These are phyloP conservation scores for Alsophila aescularia DNA, from an alignment of 2,888 invertebrate species.

Conservation along the genomic window DNA sequence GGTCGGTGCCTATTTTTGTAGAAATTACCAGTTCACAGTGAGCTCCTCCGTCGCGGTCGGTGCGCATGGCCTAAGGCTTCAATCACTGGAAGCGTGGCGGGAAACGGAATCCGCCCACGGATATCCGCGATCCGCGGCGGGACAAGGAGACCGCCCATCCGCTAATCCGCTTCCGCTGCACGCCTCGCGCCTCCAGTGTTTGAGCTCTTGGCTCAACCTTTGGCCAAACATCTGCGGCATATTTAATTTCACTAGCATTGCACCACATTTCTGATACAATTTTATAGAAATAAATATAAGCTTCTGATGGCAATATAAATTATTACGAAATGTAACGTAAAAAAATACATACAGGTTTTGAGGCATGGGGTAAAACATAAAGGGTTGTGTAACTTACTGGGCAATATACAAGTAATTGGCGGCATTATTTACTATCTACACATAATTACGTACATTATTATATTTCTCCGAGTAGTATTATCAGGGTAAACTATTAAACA, in stretches of 20 bases:
- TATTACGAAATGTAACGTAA: conserved; percentile 7
- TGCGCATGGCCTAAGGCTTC: too few relatives aligned
- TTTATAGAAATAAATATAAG: background rate
- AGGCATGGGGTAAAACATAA: conserved; percentile 65
- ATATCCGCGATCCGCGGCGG: too few relatives aligned
- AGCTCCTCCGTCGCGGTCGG: too few relatives aligned
- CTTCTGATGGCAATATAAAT: conserved; percentile 5
- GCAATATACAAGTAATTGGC: conserved; percentile 66
- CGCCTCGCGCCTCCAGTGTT: too few relatives aligned
- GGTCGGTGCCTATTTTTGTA: too few relatives aligned
- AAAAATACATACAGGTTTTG: conserved; percentile 17
- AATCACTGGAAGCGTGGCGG: too few relatives aligned
- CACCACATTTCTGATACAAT: conserved; percentile 5
- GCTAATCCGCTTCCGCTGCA: too few relatives aligned
- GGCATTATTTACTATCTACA: conserved; percentile 17
- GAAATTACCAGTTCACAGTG: too few relatives aligned
- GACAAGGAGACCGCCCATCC: too few relatives aligned
- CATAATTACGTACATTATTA: conserved; percentile 6
- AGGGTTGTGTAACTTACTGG: conserved; percentile 81
- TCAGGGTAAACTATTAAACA: conserved; percentile 33
- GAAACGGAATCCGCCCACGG: too few relatives aligned
- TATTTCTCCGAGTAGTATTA: conserved; percentile 25
- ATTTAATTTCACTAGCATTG: background rate
- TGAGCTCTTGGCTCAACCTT: too few relatives aligned
- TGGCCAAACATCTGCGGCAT: background rate